phyloP scores from a whole-genome alignment of 1,140 invertebrate species.

The Cherax destructor region DNA sequence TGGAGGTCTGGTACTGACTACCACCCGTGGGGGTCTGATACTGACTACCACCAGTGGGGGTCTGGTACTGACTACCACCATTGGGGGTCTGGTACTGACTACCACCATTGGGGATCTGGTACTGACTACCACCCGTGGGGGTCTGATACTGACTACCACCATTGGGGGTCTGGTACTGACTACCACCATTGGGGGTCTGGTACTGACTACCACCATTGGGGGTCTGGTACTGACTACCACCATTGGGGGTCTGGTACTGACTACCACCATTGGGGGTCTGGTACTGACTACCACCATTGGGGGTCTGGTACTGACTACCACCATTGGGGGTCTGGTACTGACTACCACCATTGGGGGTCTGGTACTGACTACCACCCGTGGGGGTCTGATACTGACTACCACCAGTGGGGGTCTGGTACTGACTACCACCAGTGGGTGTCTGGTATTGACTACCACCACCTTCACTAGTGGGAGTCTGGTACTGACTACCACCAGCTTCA shows the following conservation, averaged over 20 bases:
- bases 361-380: not conserved
- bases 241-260: not conserved
- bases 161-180: not conserved
- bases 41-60: not conserved
- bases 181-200: not conserved
- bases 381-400: not conserved
- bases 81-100: not conserved
- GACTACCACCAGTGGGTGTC: not conserved
- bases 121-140: not conserved
- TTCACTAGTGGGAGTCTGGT: not conserved
- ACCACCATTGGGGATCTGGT: not conserved
- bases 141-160: not conserved
- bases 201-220: not conserved
- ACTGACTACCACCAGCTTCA: not conserved
- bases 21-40: not conserved
- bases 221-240: not conserved
- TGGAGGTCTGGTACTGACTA: not conserved
- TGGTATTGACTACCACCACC: not conserved
- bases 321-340: not conserved
- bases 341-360: not conserved
- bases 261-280: not conserved
- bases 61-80: not conserved
- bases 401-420: not conserved
- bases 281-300: not conserved
- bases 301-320: not conserved